Percentiles rank a stretch among this genome's conserved stretches.
Conservation (phyloP, 2,888 invertebrate genomes). For the Aleiodes alternator region DNA sequence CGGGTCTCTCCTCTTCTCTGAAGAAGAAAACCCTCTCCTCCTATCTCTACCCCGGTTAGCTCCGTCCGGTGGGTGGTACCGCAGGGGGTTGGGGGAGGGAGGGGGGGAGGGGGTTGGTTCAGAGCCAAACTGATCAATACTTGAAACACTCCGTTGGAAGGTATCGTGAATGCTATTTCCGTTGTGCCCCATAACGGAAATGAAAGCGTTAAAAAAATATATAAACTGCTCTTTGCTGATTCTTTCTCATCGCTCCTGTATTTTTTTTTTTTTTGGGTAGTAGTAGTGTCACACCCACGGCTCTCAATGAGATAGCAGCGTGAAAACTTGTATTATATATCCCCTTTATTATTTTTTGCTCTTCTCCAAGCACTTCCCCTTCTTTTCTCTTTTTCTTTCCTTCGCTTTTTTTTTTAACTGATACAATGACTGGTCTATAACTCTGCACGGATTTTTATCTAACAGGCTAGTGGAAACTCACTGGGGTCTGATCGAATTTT, state of each 20-base stretch:
- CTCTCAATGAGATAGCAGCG: constrained; percentile 54
- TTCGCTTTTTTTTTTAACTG: constrained; percentile 12
- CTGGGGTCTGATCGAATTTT: constrained; percentile 67
- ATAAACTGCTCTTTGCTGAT: constrained; percentile 60
- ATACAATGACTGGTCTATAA: constrained; percentile 43
- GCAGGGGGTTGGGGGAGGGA: no score
- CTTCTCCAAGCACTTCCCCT: constrained; percentile 46
- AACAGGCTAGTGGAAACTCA: constrained; percentile 47
- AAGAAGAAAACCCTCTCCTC: constrained; percentile 9
- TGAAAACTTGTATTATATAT: constrained; percentile 61
- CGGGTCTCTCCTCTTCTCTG: constrained; percentile 10
- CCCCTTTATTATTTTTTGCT: constrained; percentile 54
- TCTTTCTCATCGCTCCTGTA: constrained; percentile 29
- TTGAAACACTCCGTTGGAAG: constrained; percentile 73
- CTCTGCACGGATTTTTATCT: constrained; percentile 53
- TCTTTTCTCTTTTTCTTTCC: constrained; percentile 27
- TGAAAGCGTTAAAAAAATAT: constrained; percentile 74
- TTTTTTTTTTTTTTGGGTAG: constrained; percentile 36
- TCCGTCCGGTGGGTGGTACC: constrained; percentile 60
- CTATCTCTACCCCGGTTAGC: constrained; percentile 39
- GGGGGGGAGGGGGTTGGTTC: background rate
- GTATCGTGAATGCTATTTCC: constrained; percentile 74
- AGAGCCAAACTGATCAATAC: constrained; percentile 75
- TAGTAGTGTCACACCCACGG: constrained; percentile 45
- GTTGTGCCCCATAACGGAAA: constrained; percentile 72